Evolutionary conservation across 1,140 invertebrate genomes (phyloP).

Genomic region (Mycetomoellerius zeteki): DNA sequence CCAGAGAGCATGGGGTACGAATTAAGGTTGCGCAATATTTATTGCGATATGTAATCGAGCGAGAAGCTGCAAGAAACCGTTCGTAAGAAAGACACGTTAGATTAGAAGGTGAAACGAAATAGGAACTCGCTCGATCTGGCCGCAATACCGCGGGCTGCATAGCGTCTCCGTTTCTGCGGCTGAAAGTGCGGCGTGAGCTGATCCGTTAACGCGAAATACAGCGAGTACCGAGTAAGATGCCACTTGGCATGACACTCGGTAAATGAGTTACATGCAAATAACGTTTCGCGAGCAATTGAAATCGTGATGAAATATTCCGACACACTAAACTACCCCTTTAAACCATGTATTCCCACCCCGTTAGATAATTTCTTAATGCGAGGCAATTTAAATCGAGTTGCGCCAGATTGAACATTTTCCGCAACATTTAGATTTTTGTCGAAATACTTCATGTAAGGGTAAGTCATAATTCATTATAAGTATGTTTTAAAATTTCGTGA

Average conservation of each 20-base stretch:
- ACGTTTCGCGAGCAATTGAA: conserved; percentile 2
- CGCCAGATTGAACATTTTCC: background rate
- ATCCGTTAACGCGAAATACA: background rate
- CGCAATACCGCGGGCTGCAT: background rate
- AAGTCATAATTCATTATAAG: no score
- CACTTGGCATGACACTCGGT: background rate
- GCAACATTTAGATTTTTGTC: background rate
- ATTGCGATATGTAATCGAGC: conserved; percentile 49
- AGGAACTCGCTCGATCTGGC: conserved; percentile 25
- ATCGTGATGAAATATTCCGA: conserved; percentile 16
- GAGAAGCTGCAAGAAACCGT: background rate
- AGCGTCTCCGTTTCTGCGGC: background rate
- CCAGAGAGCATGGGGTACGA: background rate
- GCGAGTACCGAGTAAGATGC: background rate
- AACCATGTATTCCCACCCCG: background rate
- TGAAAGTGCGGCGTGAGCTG: background rate
- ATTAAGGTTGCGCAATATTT: conserved; percentile 57
- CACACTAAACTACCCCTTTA: background rate
- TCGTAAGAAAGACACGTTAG: background rate
- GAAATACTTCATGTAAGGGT: background rate
- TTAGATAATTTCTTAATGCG: background rate
- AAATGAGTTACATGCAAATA: conserved; percentile 36
- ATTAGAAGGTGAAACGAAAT: conserved; percentile 15
- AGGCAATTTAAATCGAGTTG: background rate
- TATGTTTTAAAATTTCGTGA: no score